Evolutionary conservation across 2,888 invertebrate genomes (phyloP).

Genomic region (Megaustenia siamemsis): DNA sequence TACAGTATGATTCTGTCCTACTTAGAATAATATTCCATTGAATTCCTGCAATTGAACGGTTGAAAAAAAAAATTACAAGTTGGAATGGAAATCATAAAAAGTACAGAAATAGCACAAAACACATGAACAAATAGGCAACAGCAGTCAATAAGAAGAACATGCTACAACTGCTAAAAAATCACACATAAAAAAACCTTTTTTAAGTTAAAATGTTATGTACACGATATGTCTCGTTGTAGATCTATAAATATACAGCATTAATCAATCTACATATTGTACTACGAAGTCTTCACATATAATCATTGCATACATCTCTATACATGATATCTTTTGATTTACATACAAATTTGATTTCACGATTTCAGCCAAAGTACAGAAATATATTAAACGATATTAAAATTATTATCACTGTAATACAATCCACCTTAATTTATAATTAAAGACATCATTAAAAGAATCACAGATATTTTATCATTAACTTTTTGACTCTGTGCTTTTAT

Average conservation of each 20-base stretch:
- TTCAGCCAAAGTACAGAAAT: background rate
- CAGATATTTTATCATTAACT: too few species aligned
- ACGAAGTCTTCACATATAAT: slow-evolving; percentile 6
- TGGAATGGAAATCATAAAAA: slow-evolving; percentile 30
- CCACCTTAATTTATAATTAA: too few species aligned
- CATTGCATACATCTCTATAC: background rate
- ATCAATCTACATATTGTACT: background rate
- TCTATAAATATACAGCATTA: background rate
- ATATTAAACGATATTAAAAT: background rate
- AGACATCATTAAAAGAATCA: too few species aligned
- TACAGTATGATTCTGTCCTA: too few species aligned
- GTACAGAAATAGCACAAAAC: background rate
- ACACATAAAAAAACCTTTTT: slow-evolving; percentile 14
- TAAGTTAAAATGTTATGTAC: slow-evolving; percentile 34
- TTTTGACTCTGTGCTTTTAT: too few species aligned
- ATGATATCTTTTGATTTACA: slow-evolving; percentile 21
- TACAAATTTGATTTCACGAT: background rate
- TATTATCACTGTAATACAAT: too few species aligned
- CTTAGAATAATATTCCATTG: too few species aligned
- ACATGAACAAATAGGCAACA: background rate
- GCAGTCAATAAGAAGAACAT: slow-evolving; percentile 13
- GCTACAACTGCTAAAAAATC: slow-evolving; percentile 3
- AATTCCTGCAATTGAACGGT: too few species aligned
- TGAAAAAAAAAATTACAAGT: slow-evolving; percentile 6
- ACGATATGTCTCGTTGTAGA: slow-evolving; percentile 49